Conservation (phyloP, 1,140 invertebrate species). For the Pseudomyrmex gracilis region DNA sequence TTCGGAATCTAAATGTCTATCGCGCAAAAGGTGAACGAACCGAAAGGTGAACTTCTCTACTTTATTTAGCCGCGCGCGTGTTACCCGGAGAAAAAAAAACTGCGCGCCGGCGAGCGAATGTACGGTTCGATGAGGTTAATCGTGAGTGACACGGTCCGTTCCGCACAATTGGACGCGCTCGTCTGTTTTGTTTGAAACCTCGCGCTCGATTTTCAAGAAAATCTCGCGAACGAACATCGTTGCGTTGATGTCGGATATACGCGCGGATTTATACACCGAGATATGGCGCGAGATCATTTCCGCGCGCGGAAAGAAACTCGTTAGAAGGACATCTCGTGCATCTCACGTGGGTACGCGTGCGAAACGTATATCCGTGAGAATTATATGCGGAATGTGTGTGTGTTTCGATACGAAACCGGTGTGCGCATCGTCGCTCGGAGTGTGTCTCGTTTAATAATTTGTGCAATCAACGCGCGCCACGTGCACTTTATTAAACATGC, state of each 20-base stretch:
- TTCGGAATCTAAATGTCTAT: no score
- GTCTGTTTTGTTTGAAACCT: background rate
- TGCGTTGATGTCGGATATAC: no score
- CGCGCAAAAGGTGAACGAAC: no score
- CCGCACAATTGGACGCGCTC: slow-evolving; percentile 41
- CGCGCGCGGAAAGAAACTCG: background rate
- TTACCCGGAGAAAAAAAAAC: background rate
- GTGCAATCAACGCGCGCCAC: slow-evolving; percentile 63
- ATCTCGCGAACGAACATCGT: background rate
- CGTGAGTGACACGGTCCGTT: slow-evolving; percentile 24
- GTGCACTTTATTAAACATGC: slow-evolving; percentile 59
- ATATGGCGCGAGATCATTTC: no score
- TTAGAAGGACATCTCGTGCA: background rate
- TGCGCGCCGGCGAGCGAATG: background rate
- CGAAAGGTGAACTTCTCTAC: background rate
- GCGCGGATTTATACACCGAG: no score
- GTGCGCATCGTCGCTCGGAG: background rate
- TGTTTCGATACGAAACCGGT: background rate
- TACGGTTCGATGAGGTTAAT: slow-evolving; percentile 29
- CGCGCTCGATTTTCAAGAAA: background rate
- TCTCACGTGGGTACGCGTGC: background rate
- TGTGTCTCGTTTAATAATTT: slow-evolving; percentile 62
- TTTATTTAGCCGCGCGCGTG: slow-evolving; percentile 8
- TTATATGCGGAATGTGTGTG: slow-evolving; percentile 8
- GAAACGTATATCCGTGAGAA: background rate